These are phyloP conservation scores for Psilopogon haemacephalus DNA, from an alignment of 2,113 vertebrate genomes.

Conservation along the genomic window DNA sequence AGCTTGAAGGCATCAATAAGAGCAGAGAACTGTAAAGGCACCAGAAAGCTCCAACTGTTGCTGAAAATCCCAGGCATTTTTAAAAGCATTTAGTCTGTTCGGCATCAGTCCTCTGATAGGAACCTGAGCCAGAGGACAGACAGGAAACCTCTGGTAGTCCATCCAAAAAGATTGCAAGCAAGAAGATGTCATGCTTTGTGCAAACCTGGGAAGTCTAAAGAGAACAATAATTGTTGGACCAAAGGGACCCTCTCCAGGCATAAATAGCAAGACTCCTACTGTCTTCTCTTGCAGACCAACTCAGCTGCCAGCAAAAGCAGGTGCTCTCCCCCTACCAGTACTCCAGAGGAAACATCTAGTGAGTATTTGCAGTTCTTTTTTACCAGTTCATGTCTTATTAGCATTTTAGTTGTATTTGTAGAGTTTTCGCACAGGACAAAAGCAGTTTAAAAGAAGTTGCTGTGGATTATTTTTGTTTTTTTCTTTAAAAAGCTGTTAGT, in stretches of 20 bases:
- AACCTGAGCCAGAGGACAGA: constrained; percentile 22
- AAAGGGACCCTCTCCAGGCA: constrained; percentile 76
- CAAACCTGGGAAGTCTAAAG: constrained; percentile 72
- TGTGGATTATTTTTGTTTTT: too few species aligned
- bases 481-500: not conserved
- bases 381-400: constrained; percentile 18
- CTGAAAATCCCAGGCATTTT: constrained; percentile 19
- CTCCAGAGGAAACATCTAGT: constrained; percentile 62
- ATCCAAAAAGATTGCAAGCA: constrained; percentile 26
- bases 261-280: constrained; percentile 80
- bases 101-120: constrained; percentile 26
- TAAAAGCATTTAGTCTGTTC: constrained; percentile 38
- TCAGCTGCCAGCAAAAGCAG: constrained; percentile 79
- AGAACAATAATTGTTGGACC: constrained; percentile 72
- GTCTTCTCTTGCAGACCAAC: constrained; percentile 81
- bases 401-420: not conserved
- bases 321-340: constrained; percentile 62
- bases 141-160: not conserved
- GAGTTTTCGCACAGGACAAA: constrained; percentile 29
- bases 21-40: constrained; percentile 45
- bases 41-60: constrained; percentile 27
- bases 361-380: constrained; percentile 64
- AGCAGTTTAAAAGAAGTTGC: not conserved
- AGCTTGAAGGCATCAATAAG: constrained; percentile 60
- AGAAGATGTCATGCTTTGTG: constrained; percentile 51